A percentile compares a stretch with the other conserved stretches of the same genome.
Evolutionary conservation across 2,797 vertebrate genomes (phyloP).

Genomic region (Acipenser transmontanus): DNA sequence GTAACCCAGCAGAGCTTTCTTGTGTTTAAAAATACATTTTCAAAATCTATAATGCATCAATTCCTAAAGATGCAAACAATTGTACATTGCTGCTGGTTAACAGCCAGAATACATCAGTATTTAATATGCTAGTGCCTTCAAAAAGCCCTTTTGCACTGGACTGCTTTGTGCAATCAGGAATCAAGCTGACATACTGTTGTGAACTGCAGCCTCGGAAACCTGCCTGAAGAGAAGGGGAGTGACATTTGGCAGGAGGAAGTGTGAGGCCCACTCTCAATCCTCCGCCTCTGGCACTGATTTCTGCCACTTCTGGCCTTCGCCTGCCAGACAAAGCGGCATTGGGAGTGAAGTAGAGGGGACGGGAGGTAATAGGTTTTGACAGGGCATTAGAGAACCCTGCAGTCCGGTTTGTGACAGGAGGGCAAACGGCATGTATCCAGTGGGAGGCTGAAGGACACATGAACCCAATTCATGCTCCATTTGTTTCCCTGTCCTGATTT

Average conservation of each 20-base stretch:
- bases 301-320: constrained; percentile 22
- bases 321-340: constrained; percentile 38
- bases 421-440: constrained; percentile 31
- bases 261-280: constrained; percentile 31
- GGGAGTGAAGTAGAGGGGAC: constrained; percentile 38
- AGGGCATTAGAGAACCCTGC: constrained; percentile 48
- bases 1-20: too few relatives aligned
- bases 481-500: constrained; percentile 14
- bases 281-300: constrained; percentile 28
- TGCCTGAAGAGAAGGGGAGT: constrained; percentile 32
- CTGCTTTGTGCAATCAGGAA: constrained; percentile 31
- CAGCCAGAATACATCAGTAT: background rate
- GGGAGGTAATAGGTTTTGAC: constrained; percentile 54
- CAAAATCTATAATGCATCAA: too few relatives aligned
- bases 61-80: too few relatives aligned
- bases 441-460: constrained; percentile 40
- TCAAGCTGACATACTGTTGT: constrained; percentile 38
- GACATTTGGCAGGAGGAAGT: constrained; percentile 38
- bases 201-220: constrained; percentile 27
- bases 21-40: too few relatives aligned
- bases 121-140: constrained; percentile 21
- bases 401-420: constrained; percentile 34
- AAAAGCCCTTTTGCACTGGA: constrained; percentile 32
- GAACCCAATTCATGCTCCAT: constrained; percentile 21
- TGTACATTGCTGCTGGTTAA: background rate